Base-by-base conservation (phyloP, 2,113 vertebrate genomes). In the Aldabrachelys gigantea region DNA sequence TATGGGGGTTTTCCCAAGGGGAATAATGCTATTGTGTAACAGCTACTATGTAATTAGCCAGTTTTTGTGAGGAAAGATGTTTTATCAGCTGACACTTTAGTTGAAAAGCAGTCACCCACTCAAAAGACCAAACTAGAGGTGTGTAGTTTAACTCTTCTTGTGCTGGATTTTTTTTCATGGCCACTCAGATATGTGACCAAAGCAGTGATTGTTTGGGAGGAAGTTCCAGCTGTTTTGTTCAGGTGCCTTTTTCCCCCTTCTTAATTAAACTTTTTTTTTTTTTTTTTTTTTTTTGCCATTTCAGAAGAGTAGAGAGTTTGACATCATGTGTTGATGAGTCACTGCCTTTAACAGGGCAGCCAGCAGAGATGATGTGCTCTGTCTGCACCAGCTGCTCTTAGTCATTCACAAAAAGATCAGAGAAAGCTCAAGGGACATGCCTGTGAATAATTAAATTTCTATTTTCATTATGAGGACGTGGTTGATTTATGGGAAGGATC, bases 401-500 rank as follows among this genome's bases (percentile, higher is more conserved):
- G 98, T 98, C 98, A 98, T 98, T 98, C 98, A 98, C 93, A 95
- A 95, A 98, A 97, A 94, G 91, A 92, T 79, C 91, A 84, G 90
- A 95, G 93, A 97, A 98, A 91, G 97, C 97, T 98, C 96, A 94
- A 96, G 95, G 97, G 98, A 97, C 97, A 97, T 91, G 97, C 92
- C 98, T 95, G 98, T 96, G 95, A 98, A 96, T 98, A 97, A 98
- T 98, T 98, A 98, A 95, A 97, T 98, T 98, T 98, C 97, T 97
- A 96, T 98, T 98, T 98, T 98, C 96, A 97, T 93, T 96, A 94
- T 49, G 92, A 93, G 92, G 95, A 94, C 6, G n/a, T 13, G 38
- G 95, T 92, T 89, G 96, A 86, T 95, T 91, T 92, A 95, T 95
- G 90, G 92, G 97, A 98, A 98, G 98, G 88, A 90, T 93, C 85